Conservation (phyloP, 2,888 invertebrate genomes). For the Nemapogon koenigi region DNA sequence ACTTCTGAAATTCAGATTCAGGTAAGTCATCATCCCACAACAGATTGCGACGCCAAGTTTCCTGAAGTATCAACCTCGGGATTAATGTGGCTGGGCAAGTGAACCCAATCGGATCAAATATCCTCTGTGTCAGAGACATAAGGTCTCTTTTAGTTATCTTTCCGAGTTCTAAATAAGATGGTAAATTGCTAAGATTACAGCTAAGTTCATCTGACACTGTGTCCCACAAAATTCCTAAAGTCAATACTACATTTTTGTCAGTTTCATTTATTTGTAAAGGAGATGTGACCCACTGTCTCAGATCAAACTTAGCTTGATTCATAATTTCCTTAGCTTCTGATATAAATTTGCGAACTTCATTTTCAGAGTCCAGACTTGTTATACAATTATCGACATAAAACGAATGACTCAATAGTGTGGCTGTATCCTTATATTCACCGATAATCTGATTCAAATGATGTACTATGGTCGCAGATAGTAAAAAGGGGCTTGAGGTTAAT, state of each 20-base stretch:
- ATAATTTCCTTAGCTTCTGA: not conserved
- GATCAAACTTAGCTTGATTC: not conserved
- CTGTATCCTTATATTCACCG: not conserved
- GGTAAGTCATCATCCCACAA: conserved; percentile 5
- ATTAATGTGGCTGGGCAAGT: conserved; percentile 7
- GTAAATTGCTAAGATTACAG: not conserved
- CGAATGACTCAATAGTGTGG: not conserved
- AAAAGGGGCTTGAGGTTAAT: conserved; percentile 2
- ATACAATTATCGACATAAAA: conserved; percentile 7
- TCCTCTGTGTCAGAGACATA: conserved; percentile 5
- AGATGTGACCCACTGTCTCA: conserved; percentile 3
- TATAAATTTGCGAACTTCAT: not conserved
- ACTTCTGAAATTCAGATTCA: not conserved
- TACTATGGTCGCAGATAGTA: not conserved
- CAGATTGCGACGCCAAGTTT: not conserved
- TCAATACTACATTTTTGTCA: not conserved
- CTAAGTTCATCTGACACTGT: not conserved
- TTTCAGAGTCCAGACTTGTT: not conserved
- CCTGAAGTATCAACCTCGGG: conserved; percentile 9
- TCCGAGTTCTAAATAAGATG: not conserved
- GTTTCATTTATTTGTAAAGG: no score
- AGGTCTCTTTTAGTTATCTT: conserved; percentile 7
- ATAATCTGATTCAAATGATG: not conserved
- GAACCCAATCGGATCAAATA: conserved; percentile 10
- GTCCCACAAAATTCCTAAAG: conserved; percentile 2